Evolutionary conservation across 2,888 invertebrate genomes (phyloP), one percentile per base, ranked within the genome.

Genomic region (Mycogona germanica): DNA sequence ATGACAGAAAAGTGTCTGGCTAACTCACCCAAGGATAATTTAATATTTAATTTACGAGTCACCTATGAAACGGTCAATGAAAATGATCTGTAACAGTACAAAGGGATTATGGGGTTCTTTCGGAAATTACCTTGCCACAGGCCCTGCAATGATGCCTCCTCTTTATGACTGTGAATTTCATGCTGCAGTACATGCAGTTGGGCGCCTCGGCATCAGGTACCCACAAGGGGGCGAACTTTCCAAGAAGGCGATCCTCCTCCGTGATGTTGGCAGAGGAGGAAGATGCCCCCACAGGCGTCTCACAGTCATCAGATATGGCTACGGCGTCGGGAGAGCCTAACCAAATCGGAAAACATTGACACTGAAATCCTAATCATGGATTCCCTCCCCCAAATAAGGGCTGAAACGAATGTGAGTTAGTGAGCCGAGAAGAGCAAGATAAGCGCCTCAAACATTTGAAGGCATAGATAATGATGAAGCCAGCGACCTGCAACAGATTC

Each of bases 81-180:
- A n/a, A n/a, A n/a, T 26, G 35, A 37, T 4, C 17, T 9, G 19
- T 4, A 5, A 7, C 14, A 32, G 3, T 23, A 19, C 19, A 41
- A 44, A 21, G 17, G 4, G 25, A 42, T 23, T 23, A 3, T 21
- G n/a, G 28, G 7, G 25, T 25, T 2, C 25, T 7, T 21, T n/a
- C 14, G 28, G 25, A 42, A 3, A 6, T 1, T 67, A 80, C 84
- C 72, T 82, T 78, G 58, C 88, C 88, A 67, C 88, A 89, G 45
- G 87, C 86, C 51, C 89, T 74, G 66, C 89, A 91, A 70, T 91
- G 89, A 62, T 79, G 76, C 35, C 89, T 74, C 41, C 88, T 75
- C 67, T 82, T 84, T 48, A 88, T 77, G 59, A 89, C 77, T 1
- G 83, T 87, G 68, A 89, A 92, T 68, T 80, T 83, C 44, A 75